Evolutionary conservation across 2,113 vertebrate genomes (phyloP).

Genomic region (Candoia aspera): DNA sequence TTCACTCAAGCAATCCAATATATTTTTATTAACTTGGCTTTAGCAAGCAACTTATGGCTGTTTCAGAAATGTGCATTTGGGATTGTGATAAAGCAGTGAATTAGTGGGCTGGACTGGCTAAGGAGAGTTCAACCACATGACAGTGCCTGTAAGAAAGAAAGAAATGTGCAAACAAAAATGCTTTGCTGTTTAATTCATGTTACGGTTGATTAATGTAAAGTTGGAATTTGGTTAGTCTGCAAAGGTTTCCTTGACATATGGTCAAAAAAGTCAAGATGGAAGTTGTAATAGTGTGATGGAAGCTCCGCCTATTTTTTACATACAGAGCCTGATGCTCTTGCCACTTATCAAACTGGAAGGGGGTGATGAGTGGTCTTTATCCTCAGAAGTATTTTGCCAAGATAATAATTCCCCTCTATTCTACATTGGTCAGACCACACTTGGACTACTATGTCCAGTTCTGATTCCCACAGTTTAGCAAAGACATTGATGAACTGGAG

Average conservation of each 20-base stretch:
- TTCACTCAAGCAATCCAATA: constrained; percentile 23
- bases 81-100: neutral
- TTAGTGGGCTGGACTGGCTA: neutral
- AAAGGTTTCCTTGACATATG: neutral
- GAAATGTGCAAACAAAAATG: neutral
- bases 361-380: no score
- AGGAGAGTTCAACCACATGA: neutral
- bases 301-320: no score
- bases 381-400: neutral
- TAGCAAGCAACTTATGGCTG: neutral
- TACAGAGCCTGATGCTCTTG: neutral
- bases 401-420: neutral
- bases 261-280: neutral
- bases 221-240: no score
- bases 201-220: neutral
- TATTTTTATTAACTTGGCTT: neutral
- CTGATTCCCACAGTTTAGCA: neutral
- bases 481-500: neutral
- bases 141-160: neutral
- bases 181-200: neutral
- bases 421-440: neutral
- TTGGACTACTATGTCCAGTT: neutral
- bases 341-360: neutral
- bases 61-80: neutral
- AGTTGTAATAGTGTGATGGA: no score